Evolutionary conservation across 2,888 invertebrate genomes (phyloP).

Genomic region (Dione juno): DNA sequence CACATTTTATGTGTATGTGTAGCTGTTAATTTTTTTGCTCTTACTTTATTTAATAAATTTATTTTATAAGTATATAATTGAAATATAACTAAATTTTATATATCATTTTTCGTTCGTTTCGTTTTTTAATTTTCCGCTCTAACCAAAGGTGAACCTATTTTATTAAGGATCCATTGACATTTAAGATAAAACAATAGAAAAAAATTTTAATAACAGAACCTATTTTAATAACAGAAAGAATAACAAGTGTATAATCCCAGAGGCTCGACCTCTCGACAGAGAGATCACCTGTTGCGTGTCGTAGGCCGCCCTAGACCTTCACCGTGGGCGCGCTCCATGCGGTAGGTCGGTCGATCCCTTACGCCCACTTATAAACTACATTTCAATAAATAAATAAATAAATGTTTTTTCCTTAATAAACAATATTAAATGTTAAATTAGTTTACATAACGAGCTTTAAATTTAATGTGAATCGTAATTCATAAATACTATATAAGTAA

Average conservation of each 20-base stretch:
- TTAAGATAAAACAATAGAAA: neutral
- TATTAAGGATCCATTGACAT: no score
- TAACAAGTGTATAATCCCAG: slow-evolving; percentile 9
- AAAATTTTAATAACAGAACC: no score
- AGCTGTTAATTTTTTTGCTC: neutral
- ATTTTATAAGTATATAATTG: no score
- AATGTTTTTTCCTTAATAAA: neutral
- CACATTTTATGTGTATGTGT: slow-evolving; percentile 3
- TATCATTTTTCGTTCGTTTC: no score
- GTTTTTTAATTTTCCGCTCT: no score
- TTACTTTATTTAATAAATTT: neutral
- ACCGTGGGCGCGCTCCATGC: slow-evolving; percentile 29
- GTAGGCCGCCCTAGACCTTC: slow-evolving; percentile 36
- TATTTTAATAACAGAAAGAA: neutral
- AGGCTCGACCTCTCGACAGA: slow-evolving; percentile 44
- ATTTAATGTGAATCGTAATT: no score
- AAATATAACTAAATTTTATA: no score
- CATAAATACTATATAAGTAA: no score
- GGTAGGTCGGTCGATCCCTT: slow-evolving; percentile 31
- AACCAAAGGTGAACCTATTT: no score
- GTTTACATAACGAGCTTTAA: no score
- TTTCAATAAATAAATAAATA: neutral
- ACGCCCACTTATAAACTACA: slow-evolving; percentile 6
- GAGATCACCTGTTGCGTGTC: slow-evolving; percentile 42
- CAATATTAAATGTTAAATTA: no score